A percentile compares a stretch with the other conserved stretches of the same genome.
These are phyloP conservation scores for Adoxophyes honmai DNA, from an alignment of 1,140 invertebrate genomes.

Conservation along the genomic window DNA sequence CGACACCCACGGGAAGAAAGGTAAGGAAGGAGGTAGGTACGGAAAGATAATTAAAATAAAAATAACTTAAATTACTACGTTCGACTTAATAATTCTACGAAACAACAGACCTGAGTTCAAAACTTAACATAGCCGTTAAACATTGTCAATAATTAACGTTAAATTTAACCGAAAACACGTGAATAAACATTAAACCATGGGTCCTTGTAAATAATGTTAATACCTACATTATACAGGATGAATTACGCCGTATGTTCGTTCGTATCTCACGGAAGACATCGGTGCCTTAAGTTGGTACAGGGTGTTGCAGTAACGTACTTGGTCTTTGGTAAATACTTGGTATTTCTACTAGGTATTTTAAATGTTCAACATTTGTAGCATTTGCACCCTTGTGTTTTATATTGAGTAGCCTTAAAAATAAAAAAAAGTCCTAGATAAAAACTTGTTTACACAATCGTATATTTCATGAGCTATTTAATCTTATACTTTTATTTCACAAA, in stretches of 20 bases:
- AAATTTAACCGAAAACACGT: neutral
- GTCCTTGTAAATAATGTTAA: constrained; percentile 6
- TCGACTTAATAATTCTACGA: no score
- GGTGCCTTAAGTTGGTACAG: neutral
- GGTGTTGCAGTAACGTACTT: neutral
- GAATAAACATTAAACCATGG: neutral
- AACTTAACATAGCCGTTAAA: neutral
- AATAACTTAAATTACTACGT: no score
- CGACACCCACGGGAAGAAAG: no score
- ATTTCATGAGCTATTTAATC: no score
- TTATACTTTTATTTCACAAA: no score
- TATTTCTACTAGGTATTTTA: neutral
- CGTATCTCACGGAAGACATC: neutral
- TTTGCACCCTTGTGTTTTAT: no score
- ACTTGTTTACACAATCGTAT: no score
- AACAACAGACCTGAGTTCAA: neutral
- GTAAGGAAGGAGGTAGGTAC: no score
- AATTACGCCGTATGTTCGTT: neutral
- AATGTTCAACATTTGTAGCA: no score
- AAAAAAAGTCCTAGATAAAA: no score
- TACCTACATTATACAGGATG: neutral
- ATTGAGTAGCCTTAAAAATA: no score
- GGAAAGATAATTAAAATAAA: no score
- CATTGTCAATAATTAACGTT: neutral
- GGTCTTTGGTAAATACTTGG: neutral